Evolutionary conservation across 2,797 vertebrate genomes (phyloP).

Genomic region (Aplochiton taeniatus): DNA sequence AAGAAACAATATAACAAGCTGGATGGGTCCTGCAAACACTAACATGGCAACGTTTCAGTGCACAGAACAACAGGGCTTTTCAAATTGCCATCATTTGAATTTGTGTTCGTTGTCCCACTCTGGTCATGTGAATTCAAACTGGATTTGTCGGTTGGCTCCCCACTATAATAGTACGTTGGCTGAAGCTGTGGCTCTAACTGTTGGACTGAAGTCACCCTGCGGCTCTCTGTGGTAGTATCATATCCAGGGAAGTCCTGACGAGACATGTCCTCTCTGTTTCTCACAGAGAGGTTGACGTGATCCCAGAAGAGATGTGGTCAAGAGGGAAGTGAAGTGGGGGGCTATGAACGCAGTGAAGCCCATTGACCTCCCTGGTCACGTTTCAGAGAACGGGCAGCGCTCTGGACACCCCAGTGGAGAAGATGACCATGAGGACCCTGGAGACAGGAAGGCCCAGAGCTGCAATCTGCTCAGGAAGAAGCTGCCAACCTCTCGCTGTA

Average conservation of each 20-base stretch:
- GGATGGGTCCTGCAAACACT: conserved; percentile 51
- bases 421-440: conserved; percentile 42
- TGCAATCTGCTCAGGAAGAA: conserved; percentile 45
- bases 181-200: conserved; percentile 15
- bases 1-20: conserved; percentile 57
- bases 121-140: conserved; percentile 41
- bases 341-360: conserved; percentile 75
- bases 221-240: background rate
- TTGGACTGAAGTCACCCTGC: background rate
- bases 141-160: conserved; percentile 37
- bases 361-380: conserved; percentile 47
- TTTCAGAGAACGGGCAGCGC: conserved; percentile 41
- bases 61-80: conserved; percentile 23
- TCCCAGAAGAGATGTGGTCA: conserved; percentile 46
- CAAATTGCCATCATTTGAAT: conserved; percentile 48
- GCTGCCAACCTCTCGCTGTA: conserved; percentile 45
- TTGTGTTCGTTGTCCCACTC: conserved; percentile 25
- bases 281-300: conserved; percentile 56
- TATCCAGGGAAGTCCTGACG: background rate
- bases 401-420: conserved; percentile 56
- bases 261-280: conserved; percentile 15
- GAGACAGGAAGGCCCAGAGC: conserved; percentile 44
- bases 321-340: conserved; percentile 43
- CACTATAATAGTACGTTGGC: conserved; percentile 28
- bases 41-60: conserved; percentile 38